These are phyloP conservation scores for Cephus pulcher DNA, from an alignment of 2,888 invertebrate genomes.

Conservation along the genomic window DNA sequence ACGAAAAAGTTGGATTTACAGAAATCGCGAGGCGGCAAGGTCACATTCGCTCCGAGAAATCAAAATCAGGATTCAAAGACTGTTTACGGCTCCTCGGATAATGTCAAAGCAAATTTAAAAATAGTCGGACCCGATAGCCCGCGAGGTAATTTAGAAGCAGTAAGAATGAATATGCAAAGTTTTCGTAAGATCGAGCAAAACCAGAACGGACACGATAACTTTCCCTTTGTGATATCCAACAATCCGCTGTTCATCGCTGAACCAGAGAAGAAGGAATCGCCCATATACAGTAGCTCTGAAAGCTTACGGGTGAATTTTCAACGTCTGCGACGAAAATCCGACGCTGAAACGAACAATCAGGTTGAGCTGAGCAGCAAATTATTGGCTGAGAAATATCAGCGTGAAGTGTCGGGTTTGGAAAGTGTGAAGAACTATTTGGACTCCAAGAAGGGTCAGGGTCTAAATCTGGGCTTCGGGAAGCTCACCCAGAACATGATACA, in stretches of 20 bases:
- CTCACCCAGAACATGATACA: conserved; percentile 63
- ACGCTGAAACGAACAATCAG: conserved; percentile 53
- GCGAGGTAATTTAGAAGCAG: conserved; percentile 50
- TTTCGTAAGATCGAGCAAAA: conserved; percentile 52
- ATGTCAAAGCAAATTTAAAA: conserved; percentile 44
- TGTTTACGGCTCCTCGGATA: conserved; percentile 43
- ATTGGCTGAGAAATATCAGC: conserved; percentile 58
- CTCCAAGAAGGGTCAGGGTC: conserved; percentile 56
- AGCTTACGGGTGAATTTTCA: conserved; percentile 55
- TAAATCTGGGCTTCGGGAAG: conserved; percentile 57
- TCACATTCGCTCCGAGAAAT: conserved; percentile 39
- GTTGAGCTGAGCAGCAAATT: conserved; percentile 53
- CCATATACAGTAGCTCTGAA: conserved; percentile 58
- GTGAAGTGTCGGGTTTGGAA: conserved; percentile 57
- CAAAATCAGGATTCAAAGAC: conserved; percentile 35
- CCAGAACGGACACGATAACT: conserved; percentile 54
- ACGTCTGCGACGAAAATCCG: conserved; percentile 54
- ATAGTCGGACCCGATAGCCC: conserved; percentile 45
- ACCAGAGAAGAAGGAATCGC: conserved; percentile 53
- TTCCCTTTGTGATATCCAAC: conserved; percentile 59
- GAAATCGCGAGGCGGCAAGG: conserved; percentile 38
- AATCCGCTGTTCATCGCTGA: conserved; percentile 61
- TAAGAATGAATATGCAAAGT: conserved; percentile 51
- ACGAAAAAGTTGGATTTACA: conserved; percentile 50
- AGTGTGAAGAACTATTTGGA: conserved; percentile 61